phyloP scores from a whole-genome alignment of 2,113 vertebrate species.

The Raja brachyura region DNA sequence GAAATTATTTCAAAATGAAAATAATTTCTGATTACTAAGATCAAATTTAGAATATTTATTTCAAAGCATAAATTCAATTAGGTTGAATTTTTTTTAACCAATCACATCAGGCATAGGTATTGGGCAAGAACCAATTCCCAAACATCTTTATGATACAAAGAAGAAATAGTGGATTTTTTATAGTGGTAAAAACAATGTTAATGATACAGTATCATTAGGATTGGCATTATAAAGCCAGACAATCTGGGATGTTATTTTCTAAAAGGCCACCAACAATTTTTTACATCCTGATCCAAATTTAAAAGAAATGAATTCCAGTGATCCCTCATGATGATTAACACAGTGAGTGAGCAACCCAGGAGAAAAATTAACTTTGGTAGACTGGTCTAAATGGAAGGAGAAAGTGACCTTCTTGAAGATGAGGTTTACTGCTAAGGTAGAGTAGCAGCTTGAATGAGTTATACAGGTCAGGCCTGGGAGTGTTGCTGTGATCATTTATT shows the following conservation, averaged over 20 bases:
- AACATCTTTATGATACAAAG: not conserved
- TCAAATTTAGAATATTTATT: not conserved
- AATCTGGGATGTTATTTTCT: not conserved
- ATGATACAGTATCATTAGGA: not conserved
- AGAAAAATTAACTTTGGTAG: not conserved
- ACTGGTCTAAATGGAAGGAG: not conserved
- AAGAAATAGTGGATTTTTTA: not conserved
- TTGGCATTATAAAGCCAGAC: not conserved
- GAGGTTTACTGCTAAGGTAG: not conserved
- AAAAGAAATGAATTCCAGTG: not conserved
- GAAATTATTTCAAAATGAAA: not conserved
- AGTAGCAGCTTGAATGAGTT: not conserved
- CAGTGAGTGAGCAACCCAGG: not conserved
- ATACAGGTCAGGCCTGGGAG: not conserved
- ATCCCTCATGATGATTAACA: not conserved
- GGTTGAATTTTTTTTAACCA: not conserved
- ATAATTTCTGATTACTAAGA: not conserved
- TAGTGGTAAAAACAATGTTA: not conserved
- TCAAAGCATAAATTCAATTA: not conserved
- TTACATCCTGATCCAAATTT: not conserved
- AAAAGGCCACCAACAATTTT: not conserved
- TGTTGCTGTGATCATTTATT: not conserved
- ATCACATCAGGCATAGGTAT: not conserved
- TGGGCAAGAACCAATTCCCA: not conserved
- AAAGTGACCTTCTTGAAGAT: not conserved